Evolutionary conservation across 2,888 invertebrate genomes (phyloP), one percentile per base, ranked within the genome.

Genomic region (Drosophila heteroneura): DNA sequence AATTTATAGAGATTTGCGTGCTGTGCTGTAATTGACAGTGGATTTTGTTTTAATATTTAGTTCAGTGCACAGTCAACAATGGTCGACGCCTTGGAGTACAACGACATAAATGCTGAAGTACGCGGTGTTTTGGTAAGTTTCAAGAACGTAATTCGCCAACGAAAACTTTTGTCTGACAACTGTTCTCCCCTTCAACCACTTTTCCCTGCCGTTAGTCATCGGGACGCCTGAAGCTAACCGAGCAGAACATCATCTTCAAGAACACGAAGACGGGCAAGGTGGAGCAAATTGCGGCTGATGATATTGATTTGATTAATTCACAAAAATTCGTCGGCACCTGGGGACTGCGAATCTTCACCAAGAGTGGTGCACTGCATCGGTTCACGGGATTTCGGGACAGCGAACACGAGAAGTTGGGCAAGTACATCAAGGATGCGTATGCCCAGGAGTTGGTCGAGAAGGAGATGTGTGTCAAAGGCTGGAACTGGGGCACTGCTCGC

Each of bases 401-500:
- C 57, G 99, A 99, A 82, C 97, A 97, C 94, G 99, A 99, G 56
- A 98, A 98, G 92, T 95, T 99, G 53, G 96, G 97, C 0, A 97
- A 97, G 85, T 99, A 98, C 93, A 97, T 99, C 83, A 95, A 96
- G 77, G 94, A 95, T 9, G 96, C 96, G 80, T 99, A 98, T 93
- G 95, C 96, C 35, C 96, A 97, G 83, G 97, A 97, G 69, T 96
- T 99, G 96, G 94, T 97, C 56, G 98, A 98, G 89, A 97, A 97
- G 89, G 99, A 99, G 91, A 94, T 98, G 62, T 97, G 98, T 77
- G 94, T 99, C 1, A 99, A 98, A 93, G 99, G 99, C 1, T 99
- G 99, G 99, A 99, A 99, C 93, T 99, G 99, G 98, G 99, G 99
- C 35, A 97, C 97, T 0, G 98, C 98, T 0, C 97, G 97, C 85